Base-by-base conservation (phyloP, 2,888 invertebrate genomes). In the Elegia similella region DNA sequence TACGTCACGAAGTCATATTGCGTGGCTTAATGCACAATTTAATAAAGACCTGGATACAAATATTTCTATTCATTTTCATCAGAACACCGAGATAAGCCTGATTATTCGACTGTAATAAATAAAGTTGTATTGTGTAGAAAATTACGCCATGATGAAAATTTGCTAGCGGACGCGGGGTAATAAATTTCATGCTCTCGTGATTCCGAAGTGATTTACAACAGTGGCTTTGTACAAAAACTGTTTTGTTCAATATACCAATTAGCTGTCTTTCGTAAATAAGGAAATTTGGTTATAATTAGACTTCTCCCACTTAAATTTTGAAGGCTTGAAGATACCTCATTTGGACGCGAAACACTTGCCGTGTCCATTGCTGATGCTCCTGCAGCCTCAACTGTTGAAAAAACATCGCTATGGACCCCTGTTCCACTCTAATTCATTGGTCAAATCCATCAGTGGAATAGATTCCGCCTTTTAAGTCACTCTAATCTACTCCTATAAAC, bases 101-200 rank as follows among this genome's bases (percentile, higher is more conserved):
- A 72, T 68, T 68, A 63, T 66, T 65, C 71, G 66, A 67, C 69
- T 68, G 71, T 64, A 68, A 68, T 67, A 72, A 76, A 76, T 78
- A 75, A 74, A 79, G 76, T 76, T 77, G 74, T 77, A 76, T 80
- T 78, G 75, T 77, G 73, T 79, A 78, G 76, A 79, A 77, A 80
- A 84, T 84, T 76, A 80, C 76, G 73, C 65, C 71, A 68, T 78
- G 80, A 75, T 82, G 87, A 82, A 86, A 86, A 86, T 87, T 86
- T 82, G 84, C 82, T 79, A 82, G 80, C 84, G 84, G 80, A 85
- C 75, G 80, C 78, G 74, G 73, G 65, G 85, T 78, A 80, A 88
- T 88, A 88, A 88, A 88, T 88, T 88, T 85, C 76, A 79, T 79
- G 83, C 82, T 81, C 78, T 82, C 88, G 81, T 88, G 86, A 88